Evolutionary conservation across 2,113 vertebrate species (phyloP).

Genomic region (Verasper variegatus): DNA sequence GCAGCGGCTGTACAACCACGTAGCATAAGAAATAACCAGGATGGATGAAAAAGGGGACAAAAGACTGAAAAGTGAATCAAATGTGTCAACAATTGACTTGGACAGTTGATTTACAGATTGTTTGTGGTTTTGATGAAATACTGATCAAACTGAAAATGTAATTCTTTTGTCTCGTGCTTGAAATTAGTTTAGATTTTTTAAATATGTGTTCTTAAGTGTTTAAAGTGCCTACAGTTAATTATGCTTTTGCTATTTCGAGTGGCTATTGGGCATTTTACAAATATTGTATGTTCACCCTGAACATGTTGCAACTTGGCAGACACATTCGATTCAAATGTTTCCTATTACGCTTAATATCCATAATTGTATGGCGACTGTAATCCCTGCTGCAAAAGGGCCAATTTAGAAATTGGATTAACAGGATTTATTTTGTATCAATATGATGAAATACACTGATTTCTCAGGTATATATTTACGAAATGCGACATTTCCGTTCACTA

Average conservation of each 20-base stretch:
- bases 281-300: not conserved
- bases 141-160: too few species aligned
- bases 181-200: too few species aligned
- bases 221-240: not conserved
- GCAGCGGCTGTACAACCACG: conserved; percentile 6
- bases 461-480: not conserved
- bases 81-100: not conserved
- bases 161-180: too few species aligned
- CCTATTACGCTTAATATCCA: not conserved
- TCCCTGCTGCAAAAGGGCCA: not conserved
- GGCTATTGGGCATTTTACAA: not conserved
- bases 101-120: too few species aligned
- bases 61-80: not conserved
- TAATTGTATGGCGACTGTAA: not conserved
- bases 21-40: conserved; percentile 20
- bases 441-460: not conserved
- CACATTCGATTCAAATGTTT: not conserved
- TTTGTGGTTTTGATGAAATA: too few species aligned
- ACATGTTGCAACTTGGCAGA: not conserved
- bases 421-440: not conserved
- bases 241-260: not conserved
- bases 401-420: not conserved
- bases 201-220: not conserved
- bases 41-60: not conserved
- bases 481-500: not conserved